Percentiles rank a stretch among this genome's conserved stretches.
Conservation (phyloP, 2,113 vertebrate genomes). For the Colossoma macropomum region DNA sequence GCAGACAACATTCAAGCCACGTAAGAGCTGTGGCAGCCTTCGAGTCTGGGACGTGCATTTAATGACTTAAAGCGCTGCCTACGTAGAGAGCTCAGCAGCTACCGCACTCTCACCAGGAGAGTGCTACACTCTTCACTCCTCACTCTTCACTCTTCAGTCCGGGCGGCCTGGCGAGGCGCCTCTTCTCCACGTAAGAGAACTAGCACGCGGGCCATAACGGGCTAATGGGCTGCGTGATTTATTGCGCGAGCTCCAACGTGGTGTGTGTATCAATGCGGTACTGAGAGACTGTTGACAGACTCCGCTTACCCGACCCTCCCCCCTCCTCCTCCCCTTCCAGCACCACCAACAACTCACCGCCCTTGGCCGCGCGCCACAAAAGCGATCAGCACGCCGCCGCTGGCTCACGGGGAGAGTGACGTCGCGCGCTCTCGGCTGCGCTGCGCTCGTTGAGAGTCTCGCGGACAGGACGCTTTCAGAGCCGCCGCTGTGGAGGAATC, state of each 20-base stretch:
- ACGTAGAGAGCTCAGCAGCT: background rate
- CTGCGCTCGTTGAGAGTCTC: background rate
- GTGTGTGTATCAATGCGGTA: background rate
- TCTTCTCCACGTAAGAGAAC: background rate
- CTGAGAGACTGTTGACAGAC: background rate
- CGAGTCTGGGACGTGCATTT: background rate
- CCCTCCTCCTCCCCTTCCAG: background rate
- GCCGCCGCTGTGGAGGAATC: constrained; percentile 38
- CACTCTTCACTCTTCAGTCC: background rate
- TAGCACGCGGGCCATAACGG: background rate
- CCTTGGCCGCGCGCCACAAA: constrained; percentile 28
- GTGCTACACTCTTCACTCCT: background rate
- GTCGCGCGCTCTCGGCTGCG: background rate
- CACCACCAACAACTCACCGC: background rate
- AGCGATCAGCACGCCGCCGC: background rate
- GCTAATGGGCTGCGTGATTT: constrained; percentile 2
- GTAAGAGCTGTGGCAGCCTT: background rate
- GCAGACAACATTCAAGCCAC: no score
- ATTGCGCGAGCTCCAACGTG: background rate
- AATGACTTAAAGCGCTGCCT: no score
- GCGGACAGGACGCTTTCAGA: constrained; percentile 10
- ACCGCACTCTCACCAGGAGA: background rate
- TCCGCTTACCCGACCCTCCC: background rate
- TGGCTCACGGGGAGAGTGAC: constrained; percentile 23
- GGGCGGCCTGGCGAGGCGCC: background rate